Percentiles rank a stretch among this genome's conserved stretches.
Evolutionary conservation across 1,140 invertebrate species (phyloP).

Genomic region (Hyphantria cunea): DNA sequence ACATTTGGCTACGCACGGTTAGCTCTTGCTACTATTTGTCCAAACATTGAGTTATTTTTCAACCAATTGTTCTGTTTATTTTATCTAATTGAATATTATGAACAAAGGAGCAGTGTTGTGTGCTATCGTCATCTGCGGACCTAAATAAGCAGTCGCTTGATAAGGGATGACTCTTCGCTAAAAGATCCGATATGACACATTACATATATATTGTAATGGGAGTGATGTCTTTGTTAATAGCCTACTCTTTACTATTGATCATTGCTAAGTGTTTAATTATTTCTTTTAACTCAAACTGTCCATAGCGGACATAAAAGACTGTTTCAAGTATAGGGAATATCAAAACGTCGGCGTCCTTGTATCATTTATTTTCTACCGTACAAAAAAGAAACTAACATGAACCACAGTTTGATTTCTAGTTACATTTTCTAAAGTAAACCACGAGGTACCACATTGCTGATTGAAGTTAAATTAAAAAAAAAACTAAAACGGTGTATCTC

Average conservation of each 20-base stretch:
- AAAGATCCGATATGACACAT: conserved; percentile 19
- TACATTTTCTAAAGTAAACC: too few species aligned
- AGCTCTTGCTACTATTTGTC: conserved; percentile 9
- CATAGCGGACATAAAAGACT: too few species aligned
- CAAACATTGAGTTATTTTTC: conserved; percentile 10
- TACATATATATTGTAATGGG: conserved; percentile 5
- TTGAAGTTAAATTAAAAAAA: too few species aligned
- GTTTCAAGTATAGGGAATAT: too few species aligned
- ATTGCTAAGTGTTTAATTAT: too few species aligned
- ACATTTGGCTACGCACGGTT: conserved; percentile 3
- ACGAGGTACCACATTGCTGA: too few species aligned
- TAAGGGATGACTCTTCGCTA: conserved; percentile 19
- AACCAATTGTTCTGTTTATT: conserved; percentile 18
- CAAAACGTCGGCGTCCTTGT: too few species aligned
- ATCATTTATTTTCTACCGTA: too few species aligned
- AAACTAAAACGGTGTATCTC: too few species aligned
- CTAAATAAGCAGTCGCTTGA: conserved; percentile 27
- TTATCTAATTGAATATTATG: conserved; percentile 20
- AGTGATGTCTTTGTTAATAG: conserved; percentile 10
- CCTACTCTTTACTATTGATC: neutral
- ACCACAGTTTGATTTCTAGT: too few species aligned
- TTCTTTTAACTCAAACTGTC: too few species aligned
- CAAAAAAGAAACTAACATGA: too few species aligned
- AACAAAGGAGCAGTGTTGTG: conserved; percentile 13
- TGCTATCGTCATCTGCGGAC: conserved; percentile 24